Evolutionary conservation across 1,140 invertebrate genomes (phyloP), one percentile per base, ranked within the genome.

Genomic region (Batillaria attramentaria): DNA sequence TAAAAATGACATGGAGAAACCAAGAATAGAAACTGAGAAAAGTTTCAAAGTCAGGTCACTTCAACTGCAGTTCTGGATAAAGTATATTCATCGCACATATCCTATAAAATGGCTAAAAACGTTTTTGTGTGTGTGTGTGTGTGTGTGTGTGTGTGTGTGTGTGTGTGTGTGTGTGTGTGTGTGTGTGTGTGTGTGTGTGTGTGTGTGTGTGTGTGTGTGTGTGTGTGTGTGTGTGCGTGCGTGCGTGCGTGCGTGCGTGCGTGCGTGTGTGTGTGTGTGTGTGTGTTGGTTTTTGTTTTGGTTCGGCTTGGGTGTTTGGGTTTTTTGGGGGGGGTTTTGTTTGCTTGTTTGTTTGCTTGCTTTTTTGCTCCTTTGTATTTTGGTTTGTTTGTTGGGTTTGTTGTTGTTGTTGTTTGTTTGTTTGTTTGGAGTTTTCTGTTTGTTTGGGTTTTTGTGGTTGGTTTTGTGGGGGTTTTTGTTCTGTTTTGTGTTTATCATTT

Each of bases 251-350:
- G 57, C 57, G 57, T 62, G 57, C 10, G 69, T 70, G 68, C 41
- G 68, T 35, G 68, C 41, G 68, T 35, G 68, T 39, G 68, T 70
- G 68, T 70, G 68, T 35, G 68, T 70, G 57, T n/a, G 28, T 62
- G 57, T n/a, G 57, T 62, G 28, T n/a, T 18, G 20, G 57, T n/a
- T 18, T 28, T 18, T 28, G 57, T 62, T 18, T 28, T 18, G 20
- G 28, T 28, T 6, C 31, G 57, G 57, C n/a, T 18, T 28, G 57
- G 6, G 57, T 28, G 57, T 28, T 18, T 62, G 57, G 20, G 57
- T 62, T 18, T 62, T 18, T 62, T 70, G 57, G 6, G 28, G 20
- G 57, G 6, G 57, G 20, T 6, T n/a, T 18, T 62, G 57, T n/a
- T 18, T 28, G 57, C 57, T 18, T 62, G 57, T 28, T 18, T 62